Evolutionary conservation across 92 coral and sea anemone species (phyloP).

Genomic region (Diadumene lineata): DNA sequence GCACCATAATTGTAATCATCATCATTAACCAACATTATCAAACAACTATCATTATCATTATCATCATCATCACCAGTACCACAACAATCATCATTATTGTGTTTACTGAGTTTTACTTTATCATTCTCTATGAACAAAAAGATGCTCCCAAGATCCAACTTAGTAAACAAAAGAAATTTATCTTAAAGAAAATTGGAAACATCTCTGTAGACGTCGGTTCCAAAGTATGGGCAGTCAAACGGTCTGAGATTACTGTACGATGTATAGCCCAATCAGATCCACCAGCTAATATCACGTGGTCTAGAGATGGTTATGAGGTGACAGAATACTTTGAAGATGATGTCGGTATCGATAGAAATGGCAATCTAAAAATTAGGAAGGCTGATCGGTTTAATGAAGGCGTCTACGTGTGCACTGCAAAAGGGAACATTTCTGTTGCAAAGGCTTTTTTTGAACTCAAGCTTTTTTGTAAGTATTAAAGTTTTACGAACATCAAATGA

Average conservation of each 20-base stretch:
- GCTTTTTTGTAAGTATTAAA: conserved; percentile 45
- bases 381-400: conserved; percentile 75
- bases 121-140: too few relatives aligned
- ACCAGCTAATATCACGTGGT: conserved; percentile 41
- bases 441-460: conserved; percentile 53
- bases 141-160: conserved; percentile 51
- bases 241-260: conserved; percentile 52
- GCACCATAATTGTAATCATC: not conserved
- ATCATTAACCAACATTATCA: not conserved
- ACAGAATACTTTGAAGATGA: conserved; percentile 53
- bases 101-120: too few relatives aligned
- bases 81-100: too few relatives aligned
- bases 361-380: conserved; percentile 49
- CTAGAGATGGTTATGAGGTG: conserved; percentile 44
- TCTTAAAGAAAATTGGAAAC: conserved; percentile 11
- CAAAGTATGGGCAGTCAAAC: conserved; percentile 68
- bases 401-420: conserved; percentile 58
- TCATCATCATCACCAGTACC: not conserved
- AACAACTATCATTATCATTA: not conserved
- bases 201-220: conserved; percentile 64
- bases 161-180: conserved; percentile 33
- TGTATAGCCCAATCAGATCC: conserved; percentile 48
- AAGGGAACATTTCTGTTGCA: conserved; percentile 43
- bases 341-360: conserved; percentile 50
- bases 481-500: not conserved